phyloP scores from a whole-genome alignment of 2,888 invertebrate species.

The Panorpa germanica region DNA sequence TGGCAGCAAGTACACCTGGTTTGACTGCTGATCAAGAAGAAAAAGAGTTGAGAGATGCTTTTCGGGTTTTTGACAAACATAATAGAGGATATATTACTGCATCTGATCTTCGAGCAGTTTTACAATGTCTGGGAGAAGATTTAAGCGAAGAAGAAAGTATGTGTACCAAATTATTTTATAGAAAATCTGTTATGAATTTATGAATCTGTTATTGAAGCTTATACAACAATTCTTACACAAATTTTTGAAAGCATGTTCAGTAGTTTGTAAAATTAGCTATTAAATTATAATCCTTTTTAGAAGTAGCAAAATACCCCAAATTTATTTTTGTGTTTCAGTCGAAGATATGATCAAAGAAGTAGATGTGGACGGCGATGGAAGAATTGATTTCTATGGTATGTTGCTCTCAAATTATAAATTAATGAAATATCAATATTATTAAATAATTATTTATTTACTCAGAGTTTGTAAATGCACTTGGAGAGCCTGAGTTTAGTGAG shows the following conservation, averaged over 20 bases:
- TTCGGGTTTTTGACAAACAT: slow-evolving; percentile 79
- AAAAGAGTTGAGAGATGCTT: slow-evolving; percentile 66
- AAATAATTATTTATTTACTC: slow-evolving; percentile 16
- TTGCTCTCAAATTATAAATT: slow-evolving; percentile 1
- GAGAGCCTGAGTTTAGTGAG: slow-evolving; percentile 73
- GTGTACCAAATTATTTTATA: slow-evolving; percentile 19
- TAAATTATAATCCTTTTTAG: slow-evolving; percentile 6
- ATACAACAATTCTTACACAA: not conserved
- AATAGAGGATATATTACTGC: slow-evolving; percentile 85
- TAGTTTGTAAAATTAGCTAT: slow-evolving; percentile 1
- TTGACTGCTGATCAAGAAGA: slow-evolving; percentile 62
- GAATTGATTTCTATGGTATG: slow-evolving; percentile 81
- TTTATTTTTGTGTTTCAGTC: slow-evolving; percentile 35
- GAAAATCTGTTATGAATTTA: not conserved
- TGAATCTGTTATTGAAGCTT: slow-evolving; percentile 1
- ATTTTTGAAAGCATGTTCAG: not conserved
- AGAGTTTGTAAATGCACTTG: slow-evolving; percentile 71
- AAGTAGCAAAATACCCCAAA: not conserved
- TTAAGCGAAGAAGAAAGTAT: slow-evolving; percentile 79
- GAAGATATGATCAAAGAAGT: slow-evolving; percentile 96
- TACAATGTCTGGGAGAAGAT: slow-evolving; percentile 78
- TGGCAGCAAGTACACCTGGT: slow-evolving; percentile 42
- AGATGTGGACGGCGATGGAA: slow-evolving; percentile 84
- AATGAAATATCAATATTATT: slow-evolving; percentile 3
- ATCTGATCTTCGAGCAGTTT: slow-evolving; percentile 67